Evolutionary conservation across 1,140 invertebrate species (phyloP).

Genomic region (Odontomachus brunneus): DNA sequence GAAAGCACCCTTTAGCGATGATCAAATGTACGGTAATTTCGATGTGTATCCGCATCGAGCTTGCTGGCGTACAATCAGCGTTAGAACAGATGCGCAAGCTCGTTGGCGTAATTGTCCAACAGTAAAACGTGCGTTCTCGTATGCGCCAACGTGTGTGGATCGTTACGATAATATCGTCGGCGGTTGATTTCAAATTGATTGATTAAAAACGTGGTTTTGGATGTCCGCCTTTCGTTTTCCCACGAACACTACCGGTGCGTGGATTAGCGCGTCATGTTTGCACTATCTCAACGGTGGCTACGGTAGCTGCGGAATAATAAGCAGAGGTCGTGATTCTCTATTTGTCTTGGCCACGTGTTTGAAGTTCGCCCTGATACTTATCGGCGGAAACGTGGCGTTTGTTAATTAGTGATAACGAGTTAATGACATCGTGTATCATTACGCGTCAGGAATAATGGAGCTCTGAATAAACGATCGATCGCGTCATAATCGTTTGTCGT

Average conservation of each 20-base stretch:
- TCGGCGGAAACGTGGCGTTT: no score
- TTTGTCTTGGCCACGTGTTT: background rate
- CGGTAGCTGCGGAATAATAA: background rate
- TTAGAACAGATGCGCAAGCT: slow-evolving; percentile 14
- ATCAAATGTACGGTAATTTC: background rate
- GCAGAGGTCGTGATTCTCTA: background rate
- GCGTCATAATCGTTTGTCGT: no score
- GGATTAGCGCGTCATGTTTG: no score
- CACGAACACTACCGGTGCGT: no score
- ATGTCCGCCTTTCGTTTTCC: background rate
- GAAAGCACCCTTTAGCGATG: no score
- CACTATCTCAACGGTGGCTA: background rate
- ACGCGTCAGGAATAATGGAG: no score
- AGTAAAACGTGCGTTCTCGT: slow-evolving; percentile 4
- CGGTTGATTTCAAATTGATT: slow-evolving; percentile 1
- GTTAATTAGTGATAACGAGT: no score
- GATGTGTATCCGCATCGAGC: background rate
- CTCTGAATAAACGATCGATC: no score
- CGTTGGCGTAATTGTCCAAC: slow-evolving; percentile 10
- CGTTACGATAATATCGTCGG: background rate
- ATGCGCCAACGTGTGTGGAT: background rate
- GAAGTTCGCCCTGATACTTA: background rate
- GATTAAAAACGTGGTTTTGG: background rate
- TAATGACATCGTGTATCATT: no score
- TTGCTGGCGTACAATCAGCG: background rate